Evolutionary conservation across 2,888 invertebrate genomes (phyloP).

Genomic region (Abrostola triplasia): DNA sequence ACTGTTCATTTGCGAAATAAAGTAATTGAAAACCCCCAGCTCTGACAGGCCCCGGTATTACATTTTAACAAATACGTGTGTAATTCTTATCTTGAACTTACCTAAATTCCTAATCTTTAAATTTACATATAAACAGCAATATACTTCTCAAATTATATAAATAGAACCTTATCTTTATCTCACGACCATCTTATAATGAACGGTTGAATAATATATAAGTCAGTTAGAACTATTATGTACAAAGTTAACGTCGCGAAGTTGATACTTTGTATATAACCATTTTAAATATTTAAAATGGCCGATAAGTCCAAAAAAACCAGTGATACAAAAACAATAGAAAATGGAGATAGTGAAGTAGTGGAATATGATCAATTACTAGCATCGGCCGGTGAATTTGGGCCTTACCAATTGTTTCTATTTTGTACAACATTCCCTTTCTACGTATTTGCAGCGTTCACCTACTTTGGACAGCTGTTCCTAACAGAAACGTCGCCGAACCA

Average conservation of each 20-base stretch:
- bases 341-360: slow-evolving; percentile 33
- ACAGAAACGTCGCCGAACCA: slow-evolving; percentile 74
- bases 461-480: slow-evolving; percentile 74
- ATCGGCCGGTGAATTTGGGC: slow-evolving; percentile 75
- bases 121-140: slow-evolving; percentile 11
- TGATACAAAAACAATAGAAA: neutral
- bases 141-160: slow-evolving; percentile 18
- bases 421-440: slow-evolving; percentile 72
- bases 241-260: neutral
- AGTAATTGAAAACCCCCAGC: no score
- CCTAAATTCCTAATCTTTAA: neutral
- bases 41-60: no score
- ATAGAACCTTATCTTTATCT: slow-evolving; percentile 24
- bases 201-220: slow-evolving; percentile 7
- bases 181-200: slow-evolving; percentile 22
- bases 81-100: no score
- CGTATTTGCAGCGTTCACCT: slow-evolving; percentile 69
- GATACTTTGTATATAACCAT: neutral
- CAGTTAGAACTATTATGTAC: slow-evolving; percentile 9
- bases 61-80: no score
- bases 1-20: no score
- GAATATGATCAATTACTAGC: slow-evolving; percentile 71
- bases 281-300: slow-evolving; percentile 21
- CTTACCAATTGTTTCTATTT: slow-evolving; percentile 70
- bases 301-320: neutral